Evolutionary conservation across 1,140 invertebrate genomes (phyloP).

Genomic region (Brachionus koreanus): DNA sequence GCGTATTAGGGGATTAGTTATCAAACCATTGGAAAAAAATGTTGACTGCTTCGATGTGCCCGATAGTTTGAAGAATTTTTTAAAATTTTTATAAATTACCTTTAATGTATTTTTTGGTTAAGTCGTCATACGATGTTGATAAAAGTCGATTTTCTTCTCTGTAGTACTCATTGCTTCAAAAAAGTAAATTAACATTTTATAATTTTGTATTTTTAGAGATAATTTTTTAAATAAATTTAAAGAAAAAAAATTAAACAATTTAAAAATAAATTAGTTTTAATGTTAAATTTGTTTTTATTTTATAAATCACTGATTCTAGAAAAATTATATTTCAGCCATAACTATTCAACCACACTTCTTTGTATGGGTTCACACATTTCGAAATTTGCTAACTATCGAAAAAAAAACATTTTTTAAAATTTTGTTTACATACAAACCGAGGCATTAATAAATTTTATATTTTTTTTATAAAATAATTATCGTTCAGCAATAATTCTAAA

Average conservation of each 20-base stretch:
- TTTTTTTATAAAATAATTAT: too few species aligned
- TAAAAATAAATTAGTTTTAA: background rate
- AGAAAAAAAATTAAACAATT: background rate
- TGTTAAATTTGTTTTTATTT: too few species aligned
- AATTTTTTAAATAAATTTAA: background rate
- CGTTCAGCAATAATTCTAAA: too few species aligned
- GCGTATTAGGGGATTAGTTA: background rate
- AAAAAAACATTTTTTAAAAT: too few species aligned
- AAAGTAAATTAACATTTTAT: constrained; percentile 19
- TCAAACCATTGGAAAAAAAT: background rate
- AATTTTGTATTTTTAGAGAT: background rate
- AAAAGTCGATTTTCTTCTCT: constrained; percentile 46
- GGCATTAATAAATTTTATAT: too few species aligned
- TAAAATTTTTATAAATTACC: constrained; percentile 51
- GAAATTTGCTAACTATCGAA: too few species aligned
- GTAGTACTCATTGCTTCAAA: constrained; percentile 53
- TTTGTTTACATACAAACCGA: too few species aligned
- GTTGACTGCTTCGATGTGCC: background rate
- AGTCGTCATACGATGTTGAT: constrained; percentile 39
- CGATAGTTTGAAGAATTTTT: constrained; percentile 14
- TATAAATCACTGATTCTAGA: too few species aligned
- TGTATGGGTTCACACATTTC: too few species aligned
- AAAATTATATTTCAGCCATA: too few species aligned
- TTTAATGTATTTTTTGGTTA: constrained; percentile 26
- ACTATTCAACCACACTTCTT: too few species aligned